These are phyloP conservation scores for Tychaedon coryphoeus DNA, from an alignment of 2,113 vertebrate genomes.

Conservation along the genomic window DNA sequence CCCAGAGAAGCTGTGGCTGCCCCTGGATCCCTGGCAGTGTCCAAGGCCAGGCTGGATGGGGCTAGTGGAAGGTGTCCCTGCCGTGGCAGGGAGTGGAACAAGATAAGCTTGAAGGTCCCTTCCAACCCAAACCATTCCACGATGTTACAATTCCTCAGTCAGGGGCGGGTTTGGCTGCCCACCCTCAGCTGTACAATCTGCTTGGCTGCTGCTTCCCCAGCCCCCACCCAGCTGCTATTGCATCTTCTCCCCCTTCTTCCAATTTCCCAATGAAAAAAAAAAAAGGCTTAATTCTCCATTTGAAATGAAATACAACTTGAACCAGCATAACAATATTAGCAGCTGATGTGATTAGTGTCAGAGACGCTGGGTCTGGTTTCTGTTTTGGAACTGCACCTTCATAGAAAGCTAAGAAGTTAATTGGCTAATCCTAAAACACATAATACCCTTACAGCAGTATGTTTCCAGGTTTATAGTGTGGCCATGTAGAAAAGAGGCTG, in stretches of 20 bases:
- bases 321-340: not conserved
- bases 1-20: not conserved
- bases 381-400: conserved; percentile 47
- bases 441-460: conserved; percentile 28
- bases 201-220: not conserved
- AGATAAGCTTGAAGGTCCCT: not conserved
- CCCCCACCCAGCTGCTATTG: not conserved
- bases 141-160: not conserved
- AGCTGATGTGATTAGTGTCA: conserved; percentile 34
- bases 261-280: not conserved
- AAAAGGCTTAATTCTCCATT: not conserved
- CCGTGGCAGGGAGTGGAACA: not conserved
- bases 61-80: not conserved
- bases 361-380: conserved; percentile 31
- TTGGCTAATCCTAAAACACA: conserved; percentile 49
- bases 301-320: not conserved
- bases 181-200: not conserved
- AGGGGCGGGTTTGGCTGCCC: not conserved
- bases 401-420: conserved; percentile 57
- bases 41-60: not conserved
- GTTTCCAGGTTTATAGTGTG: conserved; percentile 33
- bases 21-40: not conserved
- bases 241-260: not conserved
- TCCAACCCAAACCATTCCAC: not conserved
- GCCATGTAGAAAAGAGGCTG: conserved; percentile 24